A percentile compares a stretch with the other conserved stretches of the same genome.
phyloP scores from a whole-genome alignment of 2,888 invertebrate species.

The Limenitis camilla region DNA sequence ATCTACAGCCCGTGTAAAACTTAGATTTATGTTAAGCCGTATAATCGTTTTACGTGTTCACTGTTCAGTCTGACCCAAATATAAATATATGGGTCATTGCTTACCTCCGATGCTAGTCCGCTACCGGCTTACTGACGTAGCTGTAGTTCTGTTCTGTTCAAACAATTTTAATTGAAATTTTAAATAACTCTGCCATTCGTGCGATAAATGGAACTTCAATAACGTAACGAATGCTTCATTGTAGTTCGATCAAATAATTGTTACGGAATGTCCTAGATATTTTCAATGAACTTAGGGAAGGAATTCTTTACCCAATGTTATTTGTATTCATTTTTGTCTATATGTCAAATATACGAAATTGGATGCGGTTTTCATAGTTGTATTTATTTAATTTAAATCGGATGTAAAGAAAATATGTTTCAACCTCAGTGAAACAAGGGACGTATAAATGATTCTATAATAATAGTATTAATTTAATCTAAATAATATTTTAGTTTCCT shows the following conservation, averaged over 20 bases:
- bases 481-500: no score
- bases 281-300: no score
- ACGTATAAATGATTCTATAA: no score
- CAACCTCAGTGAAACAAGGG: no score
- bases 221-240: conserved; percentile 1
- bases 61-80: conserved; percentile 64
- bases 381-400: no score
- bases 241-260: background rate
- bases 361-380: no score
- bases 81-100: conserved; percentile 54
- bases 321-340: no score
- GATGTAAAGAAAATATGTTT: no score
- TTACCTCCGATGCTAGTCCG: conserved; percentile 20
- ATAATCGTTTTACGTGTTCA: conserved; percentile 37
- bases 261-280: background rate
- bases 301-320: no score
- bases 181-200: conserved; percentile 25
- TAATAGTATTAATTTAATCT: no score
- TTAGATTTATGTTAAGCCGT: conserved; percentile 27
- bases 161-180: conserved; percentile 49
- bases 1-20: background rate
- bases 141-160: conserved; percentile 36
- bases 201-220: conserved; percentile 19
- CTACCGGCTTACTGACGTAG: conserved; percentile 22
- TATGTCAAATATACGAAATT: no score